These are phyloP conservation scores for Drosophila longiperda DNA, from an alignment of 2,888 invertebrate genomes.

Conservation along the genomic window DNA sequence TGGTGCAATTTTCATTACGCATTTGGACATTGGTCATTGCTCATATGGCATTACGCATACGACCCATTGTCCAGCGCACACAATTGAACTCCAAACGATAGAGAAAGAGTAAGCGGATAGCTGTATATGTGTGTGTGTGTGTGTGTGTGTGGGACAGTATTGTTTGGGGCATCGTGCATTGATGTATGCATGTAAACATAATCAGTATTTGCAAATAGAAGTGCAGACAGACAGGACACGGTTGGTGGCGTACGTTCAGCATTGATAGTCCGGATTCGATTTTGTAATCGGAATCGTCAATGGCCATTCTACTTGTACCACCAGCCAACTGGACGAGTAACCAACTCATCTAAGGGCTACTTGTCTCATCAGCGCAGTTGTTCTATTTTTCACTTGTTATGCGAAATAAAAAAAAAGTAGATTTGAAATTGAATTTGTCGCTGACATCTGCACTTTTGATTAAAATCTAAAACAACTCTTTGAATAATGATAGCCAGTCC, in stretches of 20 bases:
- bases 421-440: conserved; percentile 2
- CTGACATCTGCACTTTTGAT: conserved; percentile 38
- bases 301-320: conserved; percentile 19
- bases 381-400: conserved; percentile 37
- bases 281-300: conserved; percentile 58
- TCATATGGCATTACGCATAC: conserved; percentile 76
- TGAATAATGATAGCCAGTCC: not conserved
- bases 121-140: no score
- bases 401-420: conserved; percentile 20
- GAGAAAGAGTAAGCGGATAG: not conserved
- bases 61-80: conserved; percentile 67
- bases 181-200: conserved; percentile 83
- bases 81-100: conserved; percentile 63
- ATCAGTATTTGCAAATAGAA: conserved; percentile 82
- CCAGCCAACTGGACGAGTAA: conserved; percentile 17
- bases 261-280: conserved; percentile 15
- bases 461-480: not conserved
- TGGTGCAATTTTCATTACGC: conserved; percentile 76
- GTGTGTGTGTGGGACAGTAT: conserved; percentile 33
- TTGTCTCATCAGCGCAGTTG: conserved; percentile 25
- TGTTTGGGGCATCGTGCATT: conserved; percentile 75
- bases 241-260: not conserved
- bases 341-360: conserved; percentile 10
- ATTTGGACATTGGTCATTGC: conserved; percentile 67
- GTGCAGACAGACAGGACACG: conserved; percentile 42